A percentile compares a stretch with the other conserved stretches of the same genome.
phyloP scores from a whole-genome alignment of 2,113 vertebrate genomes.

The Morone saxatilis region DNA sequence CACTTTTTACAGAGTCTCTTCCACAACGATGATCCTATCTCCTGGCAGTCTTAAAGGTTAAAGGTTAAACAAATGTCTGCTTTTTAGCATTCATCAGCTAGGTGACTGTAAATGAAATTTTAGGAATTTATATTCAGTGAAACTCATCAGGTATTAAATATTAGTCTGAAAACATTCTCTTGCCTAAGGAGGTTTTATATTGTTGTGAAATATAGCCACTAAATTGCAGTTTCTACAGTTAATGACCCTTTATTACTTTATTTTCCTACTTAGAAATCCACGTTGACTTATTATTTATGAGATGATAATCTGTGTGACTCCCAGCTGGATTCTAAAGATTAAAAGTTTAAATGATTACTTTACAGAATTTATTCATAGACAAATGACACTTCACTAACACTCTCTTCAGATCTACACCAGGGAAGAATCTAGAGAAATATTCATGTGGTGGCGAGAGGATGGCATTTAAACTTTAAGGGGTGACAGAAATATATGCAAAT shows the following conservation, averaged over 20 bases:
- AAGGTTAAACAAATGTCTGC: too few relatives aligned
- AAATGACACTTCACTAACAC: neutral
- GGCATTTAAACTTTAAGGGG: too few relatives aligned
- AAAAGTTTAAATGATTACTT: neutral
- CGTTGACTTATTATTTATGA: neutral
- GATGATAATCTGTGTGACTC: neutral
- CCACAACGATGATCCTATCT: neutral
- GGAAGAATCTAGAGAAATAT: too few relatives aligned
- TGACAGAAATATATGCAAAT: too few relatives aligned
- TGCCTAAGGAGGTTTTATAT: neutral
- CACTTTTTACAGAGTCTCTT: neutral
- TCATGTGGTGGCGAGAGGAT: too few relatives aligned
- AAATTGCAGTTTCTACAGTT: neutral
- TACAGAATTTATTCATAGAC: neutral
- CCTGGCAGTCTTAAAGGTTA: too few relatives aligned
- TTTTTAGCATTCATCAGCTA: neutral
- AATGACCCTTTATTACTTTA: neutral
- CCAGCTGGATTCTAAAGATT: neutral
- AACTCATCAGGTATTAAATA: neutral
- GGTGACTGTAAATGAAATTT: neutral
- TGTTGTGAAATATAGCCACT: neutral
- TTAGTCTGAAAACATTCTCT: neutral
- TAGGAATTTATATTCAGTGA: neutral
- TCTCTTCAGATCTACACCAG: too few relatives aligned
- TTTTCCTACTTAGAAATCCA: neutral